phyloP scores from a whole-genome alignment of 2,888 invertebrate genomes.

The Pollenia labialis region DNA sequence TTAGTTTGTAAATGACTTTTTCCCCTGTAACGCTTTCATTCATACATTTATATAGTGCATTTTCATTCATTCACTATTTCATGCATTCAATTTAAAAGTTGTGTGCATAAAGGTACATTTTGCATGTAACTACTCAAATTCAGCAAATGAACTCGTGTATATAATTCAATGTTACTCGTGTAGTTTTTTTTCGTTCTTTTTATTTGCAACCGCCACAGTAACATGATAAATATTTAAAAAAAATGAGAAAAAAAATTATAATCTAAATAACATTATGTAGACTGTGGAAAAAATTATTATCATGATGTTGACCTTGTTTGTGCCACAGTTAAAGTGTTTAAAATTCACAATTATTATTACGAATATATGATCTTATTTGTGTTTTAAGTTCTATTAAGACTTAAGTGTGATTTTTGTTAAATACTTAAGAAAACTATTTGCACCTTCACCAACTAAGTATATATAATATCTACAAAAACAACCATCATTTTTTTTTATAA shows the following conservation, averaged over 20 bases:
- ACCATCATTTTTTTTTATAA: background rate
- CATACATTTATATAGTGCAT: background rate
- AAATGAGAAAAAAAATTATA: conserved; percentile 16
- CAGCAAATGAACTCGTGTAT: conserved; percentile 51
- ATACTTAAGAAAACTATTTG: conserved; percentile 51
- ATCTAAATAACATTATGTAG: conserved; percentile 46
- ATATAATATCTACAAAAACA: background rate
- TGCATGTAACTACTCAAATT: conserved; percentile 1
- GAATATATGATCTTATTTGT: conserved; percentile 6
- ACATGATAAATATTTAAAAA: conserved; percentile 68
- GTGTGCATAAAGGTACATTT: conserved; percentile 28
- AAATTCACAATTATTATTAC: background rate
- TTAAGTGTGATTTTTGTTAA: conserved; percentile 67
- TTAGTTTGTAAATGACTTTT: conserved; percentile 57
- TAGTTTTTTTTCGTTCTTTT: conserved; percentile 15
- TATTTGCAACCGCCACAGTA: conserved; percentile 52
- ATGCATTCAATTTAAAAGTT: conserved; percentile 10
- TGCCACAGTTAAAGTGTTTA: conserved; percentile 45
- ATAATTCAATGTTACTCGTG: conserved; percentile 66
- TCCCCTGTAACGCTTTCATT: conserved; percentile 56
- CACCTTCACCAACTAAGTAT: conserved; percentile 19
- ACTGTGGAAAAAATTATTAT: conserved; percentile 33
- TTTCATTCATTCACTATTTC: conserved; percentile 19
- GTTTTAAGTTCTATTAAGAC: conserved; percentile 53
- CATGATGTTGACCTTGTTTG: conserved; percentile 70